These are phyloP conservation scores for Ginglymostoma cirratum DNA, from an alignment of 2,113 vertebrate genomes.

Conservation along the genomic window DNA sequence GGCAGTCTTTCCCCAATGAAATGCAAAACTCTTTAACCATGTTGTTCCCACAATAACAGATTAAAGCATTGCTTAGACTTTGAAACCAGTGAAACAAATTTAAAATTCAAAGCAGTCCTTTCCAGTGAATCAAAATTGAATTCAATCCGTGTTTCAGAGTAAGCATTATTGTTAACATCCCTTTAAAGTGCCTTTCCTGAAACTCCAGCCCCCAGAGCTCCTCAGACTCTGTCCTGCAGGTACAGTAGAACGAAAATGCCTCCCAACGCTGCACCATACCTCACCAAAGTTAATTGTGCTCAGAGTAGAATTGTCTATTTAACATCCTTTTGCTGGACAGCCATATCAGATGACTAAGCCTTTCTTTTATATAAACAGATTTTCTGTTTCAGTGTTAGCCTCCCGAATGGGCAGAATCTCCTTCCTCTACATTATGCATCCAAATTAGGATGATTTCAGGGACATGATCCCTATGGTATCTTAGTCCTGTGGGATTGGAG, in stretches of 20 bases:
- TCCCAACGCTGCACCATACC: neutral
- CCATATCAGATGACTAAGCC: neutral
- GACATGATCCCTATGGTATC: neutral
- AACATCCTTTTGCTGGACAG: neutral
- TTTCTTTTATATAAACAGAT: too few relatives aligned
- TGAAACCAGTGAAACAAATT: neutral
- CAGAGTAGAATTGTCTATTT: neutral
- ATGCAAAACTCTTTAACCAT: neutral
- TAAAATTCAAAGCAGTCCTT: too few relatives aligned
- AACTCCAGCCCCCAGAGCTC: neutral
- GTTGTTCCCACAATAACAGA: slow-evolving; percentile 1
- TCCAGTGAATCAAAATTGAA: neutral
- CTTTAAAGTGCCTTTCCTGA: neutral
- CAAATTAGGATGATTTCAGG: neutral
- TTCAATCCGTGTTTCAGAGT: neutral
- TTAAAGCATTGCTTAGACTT: neutral
- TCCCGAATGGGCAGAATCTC: neutral
- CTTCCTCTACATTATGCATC: neutral
- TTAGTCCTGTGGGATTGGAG: neutral
- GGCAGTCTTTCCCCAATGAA: neutral
- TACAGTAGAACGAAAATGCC: neutral
- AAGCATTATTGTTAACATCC: neutral
- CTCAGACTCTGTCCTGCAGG: neutral
- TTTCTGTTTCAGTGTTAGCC: neutral
- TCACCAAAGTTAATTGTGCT: neutral